Percentiles rank a stretch among this genome's conserved stretches.
These are phyloP conservation scores for Aphrophora alni DNA, from an alignment of 2,888 invertebrate genomes.

Conservation along the genomic window DNA sequence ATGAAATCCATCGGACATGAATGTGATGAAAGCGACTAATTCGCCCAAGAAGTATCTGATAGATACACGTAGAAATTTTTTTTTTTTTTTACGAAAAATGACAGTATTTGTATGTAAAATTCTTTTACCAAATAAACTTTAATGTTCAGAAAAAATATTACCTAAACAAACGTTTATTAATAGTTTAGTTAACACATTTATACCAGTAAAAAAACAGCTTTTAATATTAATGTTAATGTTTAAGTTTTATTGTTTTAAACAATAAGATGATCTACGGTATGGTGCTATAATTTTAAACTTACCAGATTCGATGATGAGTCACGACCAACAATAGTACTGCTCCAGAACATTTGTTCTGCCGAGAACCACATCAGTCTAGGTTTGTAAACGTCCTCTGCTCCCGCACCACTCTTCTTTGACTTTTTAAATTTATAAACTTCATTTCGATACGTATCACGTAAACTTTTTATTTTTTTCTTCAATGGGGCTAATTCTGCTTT, in stretches of 20 bases:
- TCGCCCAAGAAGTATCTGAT: no score
- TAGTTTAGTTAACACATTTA: no score
- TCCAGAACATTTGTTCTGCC: conserved; percentile 28
- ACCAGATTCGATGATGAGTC: conserved; percentile 34
- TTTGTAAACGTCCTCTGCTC: conserved; percentile 6
- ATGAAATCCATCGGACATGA: no score
- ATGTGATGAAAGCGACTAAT: conserved; percentile 12
- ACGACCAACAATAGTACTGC: conserved; percentile 19
- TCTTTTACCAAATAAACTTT: conserved; percentile 17
- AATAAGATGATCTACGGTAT: neutral
- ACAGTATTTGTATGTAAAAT: conserved; percentile 16
- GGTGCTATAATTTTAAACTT: conserved; percentile 23
- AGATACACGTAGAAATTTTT: neutral
- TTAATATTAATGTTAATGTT: no score
- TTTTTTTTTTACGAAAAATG: neutral
- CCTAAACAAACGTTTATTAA: no score
- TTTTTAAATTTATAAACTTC: conserved; percentile 25
- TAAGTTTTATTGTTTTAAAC: neutral
- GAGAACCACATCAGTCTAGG: conserved; percentile 27
- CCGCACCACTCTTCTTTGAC: conserved; percentile 17
- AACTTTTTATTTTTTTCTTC: conserved; percentile 23
- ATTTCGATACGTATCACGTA: conserved; percentile 21
- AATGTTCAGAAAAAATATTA: neutral
- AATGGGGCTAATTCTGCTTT: conserved; percentile 15
- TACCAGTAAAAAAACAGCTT: no score